These are phyloP conservation scores for Diplazon laetatorius DNA, from an alignment of 2,888 invertebrate genomes.

Conservation along the genomic window DNA sequence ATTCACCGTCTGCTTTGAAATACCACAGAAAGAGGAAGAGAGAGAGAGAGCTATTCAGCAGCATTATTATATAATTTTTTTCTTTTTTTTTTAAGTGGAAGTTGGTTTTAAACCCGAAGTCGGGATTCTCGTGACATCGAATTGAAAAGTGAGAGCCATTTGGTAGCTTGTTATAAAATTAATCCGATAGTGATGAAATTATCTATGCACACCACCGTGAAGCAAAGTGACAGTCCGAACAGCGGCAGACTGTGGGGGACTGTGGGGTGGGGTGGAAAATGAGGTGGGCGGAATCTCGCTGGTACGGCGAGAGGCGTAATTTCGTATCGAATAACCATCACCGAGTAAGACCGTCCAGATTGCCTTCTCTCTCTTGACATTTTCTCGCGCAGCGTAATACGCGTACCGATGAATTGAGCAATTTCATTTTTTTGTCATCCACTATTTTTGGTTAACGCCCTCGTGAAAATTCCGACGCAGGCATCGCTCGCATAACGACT, in stretches of 20 bases:
- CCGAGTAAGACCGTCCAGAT: neutral
- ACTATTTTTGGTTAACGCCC: neutral
- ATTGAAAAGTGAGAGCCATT: constrained; percentile 12
- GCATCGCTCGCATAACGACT: too few species aligned
- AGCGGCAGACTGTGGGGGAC: neutral
- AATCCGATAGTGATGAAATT: constrained; percentile 47
- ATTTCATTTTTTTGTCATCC: constrained; percentile 11
- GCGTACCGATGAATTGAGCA: constrained; percentile 11
- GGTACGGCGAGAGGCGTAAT: constrained; percentile 51
- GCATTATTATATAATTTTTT: neutral
- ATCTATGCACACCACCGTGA: constrained; percentile 11
- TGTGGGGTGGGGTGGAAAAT: constrained; percentile 28
- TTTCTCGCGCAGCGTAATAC: neutral
- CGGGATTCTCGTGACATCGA: neutral
- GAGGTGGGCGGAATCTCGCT: constrained; percentile 52
- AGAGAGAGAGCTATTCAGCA: neutral
- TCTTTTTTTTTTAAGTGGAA: neutral
- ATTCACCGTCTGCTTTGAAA: neutral
- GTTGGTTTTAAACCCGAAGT: neutral
- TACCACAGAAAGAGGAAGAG: too few species aligned
- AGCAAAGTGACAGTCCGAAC: neutral
- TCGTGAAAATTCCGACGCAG: too few species aligned
- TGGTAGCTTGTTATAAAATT: constrained; percentile 26
- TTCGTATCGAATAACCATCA: constrained; percentile 47
- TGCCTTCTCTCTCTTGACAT: constrained; percentile 6